Base-by-base conservation (phyloP, 2,888 invertebrate genomes). In the Prosopocoilus inquinatus region DNA sequence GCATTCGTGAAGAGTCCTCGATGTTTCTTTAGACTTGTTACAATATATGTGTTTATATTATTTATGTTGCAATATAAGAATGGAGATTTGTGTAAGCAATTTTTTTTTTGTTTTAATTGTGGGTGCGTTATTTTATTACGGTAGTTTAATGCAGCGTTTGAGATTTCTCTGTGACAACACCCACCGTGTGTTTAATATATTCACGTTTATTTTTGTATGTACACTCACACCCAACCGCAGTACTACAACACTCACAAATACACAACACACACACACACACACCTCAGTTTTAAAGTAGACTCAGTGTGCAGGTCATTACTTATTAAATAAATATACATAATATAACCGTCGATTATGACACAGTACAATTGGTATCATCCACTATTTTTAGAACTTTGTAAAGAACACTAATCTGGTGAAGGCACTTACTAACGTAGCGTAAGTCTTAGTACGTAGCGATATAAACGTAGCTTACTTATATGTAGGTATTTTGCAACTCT, bases 391-490 rank as follows among this genome's bases (percentile, higher is more conserved):
- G 47, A 48, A 9, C 65, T 72, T 74, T 74, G 75, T 76, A 75
- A 72, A 76, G 72, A 74, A 75, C 75, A 76, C 75, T 76, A 76
- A 77, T 64, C 64, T 67, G 77, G 76, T 76, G 76, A 76, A 65
- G 77, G 76, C 76, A 76, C 76, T 75, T 75, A 75, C 74, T 75
- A 76, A 75, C 74, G 50, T 72, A 73, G 74, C 62, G 70, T 75
- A 74, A 57, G 56, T 43, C 16, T 36, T 50, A 50, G 50, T 50
- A 50, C 50, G 50, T 50, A 50, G 41, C 16, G 50, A 50, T 41
- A 50, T 43, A 38, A 9, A 44, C 38, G 50, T 50, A 67, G 50
- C 39, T 50, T 41, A 55, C 49, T 53, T 47, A 34, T 53, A 41
- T 41, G 41, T 55, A 55, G 49, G 33, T 47, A 49, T 43, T 47